Percentiles rank a stretch among this genome's conserved stretches.
Evolutionary conservation across 2,797 vertebrate genomes (phyloP).

Genomic region (Chelonia mydas): DNA sequence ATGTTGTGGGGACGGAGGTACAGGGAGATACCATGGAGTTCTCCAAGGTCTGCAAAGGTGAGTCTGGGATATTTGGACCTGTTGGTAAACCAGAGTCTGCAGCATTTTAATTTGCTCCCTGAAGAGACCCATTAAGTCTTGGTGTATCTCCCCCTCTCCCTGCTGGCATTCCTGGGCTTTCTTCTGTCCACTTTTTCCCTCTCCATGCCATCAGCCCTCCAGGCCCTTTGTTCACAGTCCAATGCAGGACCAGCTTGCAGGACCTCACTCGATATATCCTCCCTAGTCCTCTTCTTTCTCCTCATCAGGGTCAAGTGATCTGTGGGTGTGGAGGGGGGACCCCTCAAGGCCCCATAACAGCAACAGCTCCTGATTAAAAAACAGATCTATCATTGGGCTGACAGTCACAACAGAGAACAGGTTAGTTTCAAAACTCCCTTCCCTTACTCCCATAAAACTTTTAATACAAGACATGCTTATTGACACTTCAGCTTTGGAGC

Average conservation of each 20-base stretch:
- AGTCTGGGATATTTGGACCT: background rate
- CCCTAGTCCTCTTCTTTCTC: background rate
- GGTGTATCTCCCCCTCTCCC: background rate
- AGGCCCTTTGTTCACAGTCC: background rate
- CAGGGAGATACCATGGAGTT: background rate
- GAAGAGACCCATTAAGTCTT: background rate
- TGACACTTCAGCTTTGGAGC: too few relatives aligned
- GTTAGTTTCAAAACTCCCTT: background rate
- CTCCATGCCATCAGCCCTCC: background rate
- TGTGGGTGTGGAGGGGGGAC: background rate
- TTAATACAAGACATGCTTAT: too few relatives aligned
- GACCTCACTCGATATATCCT: background rate
- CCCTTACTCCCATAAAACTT: too few relatives aligned
- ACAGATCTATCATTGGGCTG: background rate
- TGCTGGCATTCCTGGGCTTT: background rate
- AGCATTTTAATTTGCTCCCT: background rate
- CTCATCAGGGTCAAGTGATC: background rate
- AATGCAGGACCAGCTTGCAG: background rate
- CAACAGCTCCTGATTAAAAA: background rate
- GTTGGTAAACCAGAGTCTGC: background rate
- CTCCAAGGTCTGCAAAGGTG: background rate
- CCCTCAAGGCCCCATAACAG: background rate
- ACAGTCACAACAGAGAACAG: background rate
- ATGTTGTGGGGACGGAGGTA: too few relatives aligned
- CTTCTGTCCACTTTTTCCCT: background rate